Conservation (phyloP, 2,888 invertebrate species). For the Dolichomitus sp. region DNA sequence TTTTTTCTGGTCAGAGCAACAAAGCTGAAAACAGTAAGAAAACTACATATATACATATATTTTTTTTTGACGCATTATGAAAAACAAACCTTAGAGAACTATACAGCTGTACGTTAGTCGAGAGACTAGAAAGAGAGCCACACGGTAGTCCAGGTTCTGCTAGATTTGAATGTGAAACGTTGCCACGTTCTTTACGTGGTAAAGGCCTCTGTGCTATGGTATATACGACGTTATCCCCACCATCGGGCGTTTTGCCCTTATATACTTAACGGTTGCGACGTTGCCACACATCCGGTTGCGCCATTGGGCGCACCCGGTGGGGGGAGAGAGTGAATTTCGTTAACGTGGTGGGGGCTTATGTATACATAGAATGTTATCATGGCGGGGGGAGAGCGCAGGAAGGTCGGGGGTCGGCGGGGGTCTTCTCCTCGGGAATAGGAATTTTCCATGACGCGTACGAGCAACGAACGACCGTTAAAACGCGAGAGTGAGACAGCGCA, state of each 20-base stretch:
- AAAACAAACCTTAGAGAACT: background rate
- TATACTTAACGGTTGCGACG: slow-evolving; percentile 84
- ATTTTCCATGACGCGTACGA: slow-evolving; percentile 82
- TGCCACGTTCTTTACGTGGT: slow-evolving; percentile 81
- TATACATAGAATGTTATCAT: slow-evolving; percentile 64
- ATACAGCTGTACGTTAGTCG: slow-evolving; percentile 38
- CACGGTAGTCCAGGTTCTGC: slow-evolving; percentile 77
- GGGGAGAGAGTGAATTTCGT: slow-evolving; percentile 74
- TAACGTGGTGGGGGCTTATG: slow-evolving; percentile 75
- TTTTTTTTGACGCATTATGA: too few relatives aligned
- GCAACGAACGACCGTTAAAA: slow-evolving; percentile 61
- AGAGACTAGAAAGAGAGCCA: slow-evolving; percentile 67
- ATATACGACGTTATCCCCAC: slow-evolving; percentile 65
- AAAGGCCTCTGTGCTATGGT: slow-evolving; percentile 63
- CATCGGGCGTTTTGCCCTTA: slow-evolving; percentile 72
- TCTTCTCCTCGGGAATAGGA: slow-evolving; percentile 77
- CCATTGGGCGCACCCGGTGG: slow-evolving; percentile 71
- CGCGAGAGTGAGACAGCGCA: slow-evolving; percentile 29
- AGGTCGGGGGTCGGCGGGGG: slow-evolving; percentile 59
- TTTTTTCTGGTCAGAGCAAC: background rate
- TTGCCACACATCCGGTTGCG: slow-evolving; percentile 84
- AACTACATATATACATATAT: background rate
- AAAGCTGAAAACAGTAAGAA: slow-evolving; percentile 26
- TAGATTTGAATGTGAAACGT: slow-evolving; percentile 84
- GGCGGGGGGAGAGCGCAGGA: slow-evolving; percentile 65